phyloP scores from a whole-genome alignment of 1,140 invertebrate species.

The Zaprionus tsacasi region DNA sequence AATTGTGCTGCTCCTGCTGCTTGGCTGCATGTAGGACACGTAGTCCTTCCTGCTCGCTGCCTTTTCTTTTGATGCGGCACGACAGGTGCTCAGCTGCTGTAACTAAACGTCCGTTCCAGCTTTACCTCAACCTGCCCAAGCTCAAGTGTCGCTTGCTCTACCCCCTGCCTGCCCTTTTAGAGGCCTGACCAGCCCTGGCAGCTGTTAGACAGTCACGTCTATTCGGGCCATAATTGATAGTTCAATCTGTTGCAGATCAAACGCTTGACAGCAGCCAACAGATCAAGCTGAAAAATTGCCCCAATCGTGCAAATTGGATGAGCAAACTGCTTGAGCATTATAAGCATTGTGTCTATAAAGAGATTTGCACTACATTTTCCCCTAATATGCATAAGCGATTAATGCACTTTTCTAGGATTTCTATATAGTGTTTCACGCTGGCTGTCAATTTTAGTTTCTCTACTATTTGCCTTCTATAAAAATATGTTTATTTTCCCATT shows the following conservation, averaged over 20 bases:
- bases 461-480: background rate
- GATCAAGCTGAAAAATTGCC: conserved; percentile 80
- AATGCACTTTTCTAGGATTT: too few relatives aligned
- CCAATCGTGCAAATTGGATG: conserved; percentile 12
- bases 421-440: too few relatives aligned
- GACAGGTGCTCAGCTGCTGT: conserved; percentile 77
- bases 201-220: conserved; percentile 66
- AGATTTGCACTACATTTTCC: too few relatives aligned
- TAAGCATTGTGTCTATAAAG: background rate
- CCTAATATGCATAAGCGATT: too few relatives aligned
- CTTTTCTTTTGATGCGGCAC: conserved; percentile 62
- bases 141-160: background rate
- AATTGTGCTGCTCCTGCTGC: conserved; percentile 15
- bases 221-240: conserved; percentile 73
- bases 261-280: conserved; percentile 79
- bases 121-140: conserved; percentile 52
- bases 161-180: background rate
- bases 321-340: background rate
- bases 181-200: conserved; percentile 34
- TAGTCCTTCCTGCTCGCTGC: conserved; percentile 46
- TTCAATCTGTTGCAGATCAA: conserved; percentile 82
- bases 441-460: background rate
- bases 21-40: conserved; percentile 65
- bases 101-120: conserved; percentile 76
- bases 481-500: background rate